phyloP scores from a whole-genome alignment of 1,140 invertebrate genomes.

The Formica exsecta region DNA sequence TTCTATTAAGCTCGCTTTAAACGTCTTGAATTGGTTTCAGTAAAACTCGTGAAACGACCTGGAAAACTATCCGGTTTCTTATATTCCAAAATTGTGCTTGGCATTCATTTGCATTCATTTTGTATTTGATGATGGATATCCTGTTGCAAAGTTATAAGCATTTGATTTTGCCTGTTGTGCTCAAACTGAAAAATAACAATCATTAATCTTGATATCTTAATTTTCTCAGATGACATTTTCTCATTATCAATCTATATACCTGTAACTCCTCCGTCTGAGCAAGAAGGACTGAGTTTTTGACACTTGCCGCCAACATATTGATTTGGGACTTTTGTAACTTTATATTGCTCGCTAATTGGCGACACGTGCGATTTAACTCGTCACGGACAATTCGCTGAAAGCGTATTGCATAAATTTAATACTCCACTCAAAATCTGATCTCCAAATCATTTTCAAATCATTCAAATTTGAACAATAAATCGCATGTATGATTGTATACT shows the following conservation, averaged over 20 bases:
- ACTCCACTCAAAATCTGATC: not conserved
- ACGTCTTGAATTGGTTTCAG: not conserved
- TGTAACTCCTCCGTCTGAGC: conserved; percentile 79
- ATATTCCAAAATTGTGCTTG: conserved; percentile 82
- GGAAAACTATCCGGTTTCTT: conserved; percentile 44
- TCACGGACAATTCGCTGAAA: conserved; percentile 78
- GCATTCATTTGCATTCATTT: conserved; percentile 66
- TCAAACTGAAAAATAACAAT: conserved; percentile 78
- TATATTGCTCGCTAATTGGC: conserved; percentile 78
- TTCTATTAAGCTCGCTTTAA: conserved; percentile 45
- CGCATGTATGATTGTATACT: conserved; percentile 53
- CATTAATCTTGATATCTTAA: not conserved
- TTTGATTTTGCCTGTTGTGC: conserved; percentile 83
- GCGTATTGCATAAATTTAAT: conserved; percentile 18
- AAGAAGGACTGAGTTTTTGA: conserved; percentile 78
- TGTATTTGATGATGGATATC: conserved; percentile 84
- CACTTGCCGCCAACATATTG: conserved; percentile 80
- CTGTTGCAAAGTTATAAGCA: conserved; percentile 83
- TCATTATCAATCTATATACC: conserved; percentile 68
- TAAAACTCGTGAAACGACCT: not conserved
- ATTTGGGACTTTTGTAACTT: conserved; percentile 81
- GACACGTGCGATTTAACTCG: conserved; percentile 77
- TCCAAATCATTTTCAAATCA: not conserved
- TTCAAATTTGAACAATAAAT: conserved; percentile 14
- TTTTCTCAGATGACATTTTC: not conserved